Percentiles rank a stretch among this genome's conserved stretches.
phyloP scores from a whole-genome alignment of 2,888 invertebrate genomes.

The Junonia oenone region DNA sequence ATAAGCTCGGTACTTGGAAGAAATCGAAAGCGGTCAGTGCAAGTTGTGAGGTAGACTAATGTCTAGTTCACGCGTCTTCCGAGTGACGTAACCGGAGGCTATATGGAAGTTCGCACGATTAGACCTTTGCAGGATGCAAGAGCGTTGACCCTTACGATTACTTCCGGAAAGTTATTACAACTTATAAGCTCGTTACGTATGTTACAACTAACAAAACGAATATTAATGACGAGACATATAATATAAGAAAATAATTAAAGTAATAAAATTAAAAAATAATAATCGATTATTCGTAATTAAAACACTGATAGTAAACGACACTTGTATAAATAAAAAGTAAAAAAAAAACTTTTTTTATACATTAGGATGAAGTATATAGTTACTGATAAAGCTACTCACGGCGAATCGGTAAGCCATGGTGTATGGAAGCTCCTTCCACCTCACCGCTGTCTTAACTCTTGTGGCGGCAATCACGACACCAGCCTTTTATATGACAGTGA shows the following conservation, averaged over 20 bases:
- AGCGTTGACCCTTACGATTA: not conserved
- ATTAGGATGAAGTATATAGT: no score
- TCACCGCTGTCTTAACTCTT: conserved; percentile 36
- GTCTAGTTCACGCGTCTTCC: conserved; percentile 21
- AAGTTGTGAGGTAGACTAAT: conserved; percentile 19
- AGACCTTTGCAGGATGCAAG: not conserved
- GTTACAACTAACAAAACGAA: no score
- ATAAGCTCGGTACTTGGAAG: conserved; percentile 21
- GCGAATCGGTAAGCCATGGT: conserved; percentile 62
- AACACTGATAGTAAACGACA: not conserved
- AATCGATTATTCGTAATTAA: no score
- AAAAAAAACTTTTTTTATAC: not conserved
- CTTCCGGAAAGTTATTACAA: not conserved
- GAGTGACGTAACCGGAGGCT: conserved; percentile 27
- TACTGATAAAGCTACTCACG: conserved; percentile 50
- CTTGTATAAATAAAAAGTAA: not conserved
- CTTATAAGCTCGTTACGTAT: no score
- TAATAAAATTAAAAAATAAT: no score
- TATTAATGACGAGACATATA: no score
- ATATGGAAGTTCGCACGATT: not conserved
- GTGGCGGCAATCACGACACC: conserved; percentile 39
- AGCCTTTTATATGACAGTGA: conserved; percentile 71
- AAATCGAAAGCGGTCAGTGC: conserved; percentile 44
- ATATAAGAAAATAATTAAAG: no score
- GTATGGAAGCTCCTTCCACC: conserved; percentile 42